Base-by-base conservation (phyloP, 1,140 invertebrate species). In the Galleria mellonella region DNA sequence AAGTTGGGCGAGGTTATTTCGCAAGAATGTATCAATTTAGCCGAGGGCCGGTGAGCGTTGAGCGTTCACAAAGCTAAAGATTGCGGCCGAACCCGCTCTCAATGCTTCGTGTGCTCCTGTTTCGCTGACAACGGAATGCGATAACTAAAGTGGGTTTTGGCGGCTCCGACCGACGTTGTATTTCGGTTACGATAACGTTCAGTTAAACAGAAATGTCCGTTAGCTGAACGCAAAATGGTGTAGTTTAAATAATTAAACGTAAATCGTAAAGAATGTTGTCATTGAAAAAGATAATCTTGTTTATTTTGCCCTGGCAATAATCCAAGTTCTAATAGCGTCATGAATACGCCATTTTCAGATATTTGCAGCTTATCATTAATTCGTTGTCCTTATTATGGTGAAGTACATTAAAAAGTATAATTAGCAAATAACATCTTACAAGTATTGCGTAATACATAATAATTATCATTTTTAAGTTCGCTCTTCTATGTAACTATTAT, bases 21-120 rank as follows among this genome's bases (percentile, higher is more conserved):
- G 75, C 72, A 83, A 81, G 61, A 72, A 72, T 69, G 72, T 81
- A 76, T 79, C 72, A 72, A 77, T 83, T 77, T 79, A 70, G 68
- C 62, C 62, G 71, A 74, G 72, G 62, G 70, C 69, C 61, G 62
- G 62, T 55, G 57, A 58, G 60, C 68, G 58, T 60, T 63, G 57
- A 55, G 60, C 68, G 58, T 60, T 63, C 63, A 68, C 63, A 59
- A 62, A 71, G 63, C 62, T 50, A 63, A 55, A 72, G 61, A 69
- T 69, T 61, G 55, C 60, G 58, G 57, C 51, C 57, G 57, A 15
- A 32, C 29, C 31, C 31, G 32, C 47, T 51, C 52, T 58, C 57
- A 32, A 48, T 57, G 63, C 60, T 36, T 6, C 17, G 17, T 23
- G 44, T 62, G 67, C 66, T 78, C 73, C 73, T 75, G 72, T 81